Evolutionary conservation across 2,797 vertebrate species (phyloP), one percentile per base, ranked within the genome.

Genomic region (Sebastes matsubarae): DNA sequence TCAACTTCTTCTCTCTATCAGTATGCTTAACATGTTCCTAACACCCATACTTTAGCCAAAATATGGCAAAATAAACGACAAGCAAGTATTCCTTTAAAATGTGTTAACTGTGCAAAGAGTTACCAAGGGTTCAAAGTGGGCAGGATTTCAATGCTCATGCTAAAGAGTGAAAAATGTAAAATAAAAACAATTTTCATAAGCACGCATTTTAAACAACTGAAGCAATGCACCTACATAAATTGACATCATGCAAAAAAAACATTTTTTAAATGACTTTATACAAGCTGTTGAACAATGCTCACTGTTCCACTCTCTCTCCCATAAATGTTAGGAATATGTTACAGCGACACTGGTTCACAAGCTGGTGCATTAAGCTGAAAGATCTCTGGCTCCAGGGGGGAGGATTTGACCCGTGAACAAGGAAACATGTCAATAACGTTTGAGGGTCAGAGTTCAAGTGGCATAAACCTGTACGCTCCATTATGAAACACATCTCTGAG

Each of bases 371-470:
- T 60, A 13, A 76, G 57, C 69, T 75, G 2, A 54, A 59, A 54
- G 66, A 84, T 32, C 22, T 36, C 25, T 42, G 55, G 59, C 78
- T 78, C 57, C 65, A 18, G 75, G 58, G 80, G 75, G 29, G 34
- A 79, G 50, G 68, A 73, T 82, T 46, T 88, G 82, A 89, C 81
- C 85, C 72, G 14, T 57, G 83, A 83, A 81, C 72, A 70, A 65
- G 75, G 73, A 77, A 79, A 86, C 77, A 36, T 72, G 78, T 85
- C 85, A 83, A 74, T 86, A 71, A 68, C 6, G 4, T 78, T 60
- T 60, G 30, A 72, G 67, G 84, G 86, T 84, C 88, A 89, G 52
- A 87, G 89, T 78, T 92, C 81, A 84, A 71, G 66, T 85, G 79
- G 78, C 27, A 58, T 77, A 69, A 87, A 81, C 36, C 83, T 18